phyloP scores from a whole-genome alignment of 2,888 invertebrate species.

The Cerceris rybyensis region DNA sequence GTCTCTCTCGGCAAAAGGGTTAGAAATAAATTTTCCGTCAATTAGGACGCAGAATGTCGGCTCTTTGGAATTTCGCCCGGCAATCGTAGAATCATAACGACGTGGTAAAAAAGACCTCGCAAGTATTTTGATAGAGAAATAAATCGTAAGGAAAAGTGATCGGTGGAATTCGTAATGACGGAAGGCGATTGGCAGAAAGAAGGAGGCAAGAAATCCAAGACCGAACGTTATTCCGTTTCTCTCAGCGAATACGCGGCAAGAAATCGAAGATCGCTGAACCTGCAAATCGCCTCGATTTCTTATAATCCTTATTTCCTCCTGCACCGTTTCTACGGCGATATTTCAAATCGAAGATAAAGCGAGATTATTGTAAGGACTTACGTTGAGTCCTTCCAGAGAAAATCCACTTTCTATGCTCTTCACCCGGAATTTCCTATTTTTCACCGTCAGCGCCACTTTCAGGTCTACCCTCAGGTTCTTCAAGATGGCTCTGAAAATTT shows the following conservation, averaged over 20 bases:
- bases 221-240: neutral
- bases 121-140: too few relatives aligned
- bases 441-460: neutral
- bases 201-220: too few relatives aligned
- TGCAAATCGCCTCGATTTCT: slow-evolving; percentile 6
- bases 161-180: too few relatives aligned
- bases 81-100: too few relatives aligned
- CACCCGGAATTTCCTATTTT: slow-evolving; percentile 13
- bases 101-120: too few relatives aligned
- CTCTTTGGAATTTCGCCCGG: too few relatives aligned
- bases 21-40: too few relatives aligned
- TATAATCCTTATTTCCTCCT: neutral
- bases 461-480: slow-evolving; percentile 15
- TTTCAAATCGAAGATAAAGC: neutral
- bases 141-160: too few relatives aligned
- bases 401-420: slow-evolving; percentile 2
- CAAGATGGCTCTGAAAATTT: slow-evolving; percentile 14
- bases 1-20: too few relatives aligned
- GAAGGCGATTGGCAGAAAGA: too few relatives aligned
- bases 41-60: too few relatives aligned
- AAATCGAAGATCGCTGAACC: neutral
- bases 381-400: slow-evolving; percentile 33
- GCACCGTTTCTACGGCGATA: neutral
- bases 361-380: slow-evolving; percentile 41
- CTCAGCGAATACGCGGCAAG: neutral